Base-by-base conservation (phyloP, 2,113 vertebrate species). In the Lamprologus callipterus region DNA sequence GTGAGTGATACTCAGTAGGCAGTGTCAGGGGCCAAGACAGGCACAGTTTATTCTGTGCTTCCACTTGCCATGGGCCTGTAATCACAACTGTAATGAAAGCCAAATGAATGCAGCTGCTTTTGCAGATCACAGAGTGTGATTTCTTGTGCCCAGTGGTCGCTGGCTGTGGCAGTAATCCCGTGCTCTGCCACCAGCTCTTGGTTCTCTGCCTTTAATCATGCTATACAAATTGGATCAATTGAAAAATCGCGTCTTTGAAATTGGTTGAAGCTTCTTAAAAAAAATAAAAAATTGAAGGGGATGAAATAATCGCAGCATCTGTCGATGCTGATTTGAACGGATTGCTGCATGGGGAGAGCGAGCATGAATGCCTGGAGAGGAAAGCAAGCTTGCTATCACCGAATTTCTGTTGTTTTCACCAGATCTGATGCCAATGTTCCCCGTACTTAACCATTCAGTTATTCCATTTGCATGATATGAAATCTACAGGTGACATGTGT, bases 31-130 rank as follows among this genome's bases (percentile, higher is more conserved):
- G 89, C 95, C 80, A 89, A 81, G 54, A 37, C 86, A 63, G 57
- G 60, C 21, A 3, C 45, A 85, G 88, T 89, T 86, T 91, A 82
- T 88, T 88, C 26, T 89, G 4, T 65, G 73, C 82, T 87, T 91
- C 81, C 31, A 54, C 68, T 81, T 83, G 86, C 85, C 82, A 81
- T 82, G 63, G 86, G 90, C 84, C 88, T 89, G 89, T 88, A 87
- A 89, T 93, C 85, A 87, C 82, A 83, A 63, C 87, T 60, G 81
- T 92, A 93, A 96, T 94, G 89, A 90, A 94, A 94, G 90, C 85
- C 93, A 91, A 93, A 94, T 92, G 68, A 95, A 94, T 93, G 88
- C 92, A 93, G 91, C 93, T 94, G 92, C 88, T 94, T 92, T 90
- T 9, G 26, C 88, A 89, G 89, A 94, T 92, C 93, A 91, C 55